Evolutionary conservation across 1,140 invertebrate genomes (phyloP).

Genomic region (Tetranychus cinnabarinus): DNA sequence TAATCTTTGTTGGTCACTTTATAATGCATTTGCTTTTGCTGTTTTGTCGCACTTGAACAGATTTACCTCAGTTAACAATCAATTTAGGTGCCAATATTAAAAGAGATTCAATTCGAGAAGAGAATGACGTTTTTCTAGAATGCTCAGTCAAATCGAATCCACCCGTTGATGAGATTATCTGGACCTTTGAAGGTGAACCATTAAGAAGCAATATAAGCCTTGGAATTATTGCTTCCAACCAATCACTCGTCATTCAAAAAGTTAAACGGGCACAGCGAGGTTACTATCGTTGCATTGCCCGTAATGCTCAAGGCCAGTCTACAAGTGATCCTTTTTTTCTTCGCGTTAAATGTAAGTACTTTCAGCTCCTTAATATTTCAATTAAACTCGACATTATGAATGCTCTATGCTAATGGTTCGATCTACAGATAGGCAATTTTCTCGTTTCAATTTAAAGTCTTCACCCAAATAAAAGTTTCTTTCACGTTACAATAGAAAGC

Average conservation of each 20-base stretch:
- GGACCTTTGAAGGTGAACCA: slow-evolving; percentile 11
- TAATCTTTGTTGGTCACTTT: too few relatives aligned
- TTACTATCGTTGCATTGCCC: slow-evolving; percentile 57
- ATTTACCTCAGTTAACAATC: slow-evolving; percentile 6
- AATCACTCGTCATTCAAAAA: slow-evolving; percentile 25
- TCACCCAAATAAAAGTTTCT: too few relatives aligned
- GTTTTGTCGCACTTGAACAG: not conserved
- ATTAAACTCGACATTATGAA: too few relatives aligned
- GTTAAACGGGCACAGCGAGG: slow-evolving; percentile 16
- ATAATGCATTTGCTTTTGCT: not conserved
- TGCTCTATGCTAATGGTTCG: too few relatives aligned
- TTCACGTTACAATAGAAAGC: too few relatives aligned
- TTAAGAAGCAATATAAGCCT: slow-evolving; percentile 26
- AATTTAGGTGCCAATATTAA: slow-evolving; percentile 12
- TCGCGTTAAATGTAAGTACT: slow-evolving; percentile 62
- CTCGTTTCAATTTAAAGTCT: too few relatives aligned
- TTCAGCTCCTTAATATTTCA: not conserved
- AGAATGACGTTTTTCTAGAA: slow-evolving; percentile 14
- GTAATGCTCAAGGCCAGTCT: slow-evolving; percentile 64
- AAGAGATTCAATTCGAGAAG: slow-evolving; percentile 12
- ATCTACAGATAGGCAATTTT: too few relatives aligned
- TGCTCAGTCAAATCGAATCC: slow-evolving; percentile 15
- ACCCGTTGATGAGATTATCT: slow-evolving; percentile 12
- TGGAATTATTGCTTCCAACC: slow-evolving; percentile 49
- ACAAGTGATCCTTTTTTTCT: slow-evolving; percentile 52